Evolutionary conservation across 2,113 vertebrate species (phyloP), one percentile per base, ranked within the genome.

Genomic region (Colossoma macropomum): DNA sequence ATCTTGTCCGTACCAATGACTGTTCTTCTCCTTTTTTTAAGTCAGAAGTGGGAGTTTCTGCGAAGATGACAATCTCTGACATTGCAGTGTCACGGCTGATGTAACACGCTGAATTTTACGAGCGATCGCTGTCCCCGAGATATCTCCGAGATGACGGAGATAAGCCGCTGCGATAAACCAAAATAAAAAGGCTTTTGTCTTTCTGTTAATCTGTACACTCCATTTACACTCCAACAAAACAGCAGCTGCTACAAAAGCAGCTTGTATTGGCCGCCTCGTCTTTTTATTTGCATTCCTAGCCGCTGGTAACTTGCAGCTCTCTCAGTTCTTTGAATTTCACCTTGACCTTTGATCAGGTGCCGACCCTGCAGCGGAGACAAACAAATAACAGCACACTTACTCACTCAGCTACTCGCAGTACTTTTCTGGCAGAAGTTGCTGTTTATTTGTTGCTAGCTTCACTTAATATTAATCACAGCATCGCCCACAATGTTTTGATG

Each of bases 1-100:
- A n/a, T 38, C n/a, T 59, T 25, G 25, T 19, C 66, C 75, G 38
- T 12, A 75, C 86, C 89, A 69, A 81, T 90, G 76, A 88, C 13
- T 23, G 48, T 8, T 19, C 25, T 66, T 48, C 28, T n/a, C 62
- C n/a, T 45, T 48, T 78, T 45, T 15, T 60, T 63, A n/a, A n/a
- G 38, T 13, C 23, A 63, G 62, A 30, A 1, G 11, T 65, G 25
- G 4, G 17, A 52, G 15, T 52, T 59, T 21, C 12, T 59, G 41
- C 9, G 10, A 10, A n/a, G 56, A 59, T n/a, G 6, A 59, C 56
- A 4, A 59, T 12, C 25, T 27, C 23, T 2, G 10, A 62, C n/a
- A 13, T 62, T 13, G 13, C 59, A 25, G n/a, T 62, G 9, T 25
- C 10, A 27, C n/a, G 54, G 4, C 54, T 59, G 54, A n/a, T 23